Base-by-base conservation (phyloP, 2,797 vertebrate genomes). In the Typhlichthys subterraneus region DNA sequence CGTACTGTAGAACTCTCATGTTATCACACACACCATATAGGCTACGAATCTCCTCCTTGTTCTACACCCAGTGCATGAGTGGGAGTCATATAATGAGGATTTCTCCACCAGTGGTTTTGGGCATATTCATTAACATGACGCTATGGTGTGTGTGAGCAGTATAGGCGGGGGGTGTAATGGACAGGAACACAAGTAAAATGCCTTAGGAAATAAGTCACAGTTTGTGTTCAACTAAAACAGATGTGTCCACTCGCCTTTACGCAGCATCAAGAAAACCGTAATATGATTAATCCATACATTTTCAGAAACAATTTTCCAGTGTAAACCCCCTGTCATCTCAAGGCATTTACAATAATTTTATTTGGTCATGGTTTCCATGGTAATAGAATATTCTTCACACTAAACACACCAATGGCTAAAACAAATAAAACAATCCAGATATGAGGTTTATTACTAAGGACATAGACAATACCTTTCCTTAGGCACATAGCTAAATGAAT, bases 21-120 rank as follows among this genome's bases (percentile, higher is more conserved):
- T 59, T 83, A 84, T 52, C 38, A 57, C 55, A 4, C 78, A 87
- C 78, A 77, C 75, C 82, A 12, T 68, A 65, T 72, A 85, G 72
- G 77, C 74, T 82, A 77, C 80, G 77, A 83, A 86, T 69, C 80
- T 79, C 76, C 71, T 78, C 75, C 81, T 42, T 81, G 50, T 70
- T 82, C 70, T 84, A 86, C 88, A 85, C 71, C 77, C 82, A 82
- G 85, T 76, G 72, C 79, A 71, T 85, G 77, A 85, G 87, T 85
- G 81, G 84, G 87, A 80, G 85, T 75, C 47, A 70, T 71, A 66
- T 82, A 82, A 87, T 83, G 75, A 85, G 79, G 67, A 76, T 75
- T 79, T 87, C 72, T 86, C 71, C 77, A 76, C 63, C 51, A 56
- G 61, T 76, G 59, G 63, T 56, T 86, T 59, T 53, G 29, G 59